These are phyloP conservation scores for Oscheius onirici DNA, from an alignment of 2,888 invertebrate species.

Conservation along the genomic window DNA sequence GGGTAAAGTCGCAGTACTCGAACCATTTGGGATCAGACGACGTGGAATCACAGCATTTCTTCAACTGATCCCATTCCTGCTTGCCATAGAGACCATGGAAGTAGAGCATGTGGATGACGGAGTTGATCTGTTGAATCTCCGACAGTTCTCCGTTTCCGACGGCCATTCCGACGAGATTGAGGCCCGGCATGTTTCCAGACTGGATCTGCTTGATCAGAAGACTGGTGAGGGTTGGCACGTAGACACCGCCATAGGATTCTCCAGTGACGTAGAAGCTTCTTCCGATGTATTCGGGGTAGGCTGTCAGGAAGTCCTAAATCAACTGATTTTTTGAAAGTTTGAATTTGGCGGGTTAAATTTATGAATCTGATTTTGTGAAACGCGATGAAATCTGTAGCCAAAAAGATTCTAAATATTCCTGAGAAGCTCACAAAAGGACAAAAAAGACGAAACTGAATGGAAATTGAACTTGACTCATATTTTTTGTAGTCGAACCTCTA, in stretches of 20 bases:
- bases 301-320: slow-evolving; percentile 72
- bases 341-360: too few species aligned
- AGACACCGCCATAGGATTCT: slow-evolving; percentile 62
- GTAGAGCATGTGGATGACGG: slow-evolving; percentile 62
- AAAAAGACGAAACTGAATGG: too few species aligned
- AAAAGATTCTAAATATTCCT: too few species aligned
- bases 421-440: too few species aligned
- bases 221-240: slow-evolving; percentile 56
- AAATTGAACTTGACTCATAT: too few species aligned
- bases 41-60: slow-evolving; percentile 50
- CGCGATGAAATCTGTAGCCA: too few species aligned
- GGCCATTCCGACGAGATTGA: slow-evolving; percentile 61
- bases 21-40: slow-evolving; percentile 27
- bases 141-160: slow-evolving; percentile 66
- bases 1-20: slow-evolving; percentile 49
- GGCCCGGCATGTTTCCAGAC: slow-evolving; percentile 38
- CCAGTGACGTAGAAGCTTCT: slow-evolving; percentile 72
- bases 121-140: slow-evolving; percentile 55
- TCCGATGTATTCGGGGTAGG: slow-evolving; percentile 73
- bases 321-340: too few species aligned
- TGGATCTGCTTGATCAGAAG: slow-evolving; percentile 54
- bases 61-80: slow-evolving; percentile 50
- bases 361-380: too few species aligned
- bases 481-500: too few species aligned
- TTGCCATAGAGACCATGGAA: slow-evolving; percentile 57